Conservation (phyloP, 2,888 invertebrate genomes). For the Lysandra coridon region DNA sequence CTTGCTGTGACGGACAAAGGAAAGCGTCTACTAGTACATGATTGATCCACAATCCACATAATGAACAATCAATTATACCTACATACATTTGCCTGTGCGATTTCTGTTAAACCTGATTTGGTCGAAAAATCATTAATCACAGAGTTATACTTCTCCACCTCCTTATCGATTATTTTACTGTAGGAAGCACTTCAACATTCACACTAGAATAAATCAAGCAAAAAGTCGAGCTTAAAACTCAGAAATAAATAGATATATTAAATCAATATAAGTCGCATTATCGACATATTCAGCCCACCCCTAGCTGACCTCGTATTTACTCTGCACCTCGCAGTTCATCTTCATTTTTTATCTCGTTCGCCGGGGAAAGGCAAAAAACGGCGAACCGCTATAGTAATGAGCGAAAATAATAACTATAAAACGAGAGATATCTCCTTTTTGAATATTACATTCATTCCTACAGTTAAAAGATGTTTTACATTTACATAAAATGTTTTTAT, state of each 20-base stretch:
- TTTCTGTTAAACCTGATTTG: too few species aligned
- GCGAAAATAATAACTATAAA: constrained; percentile 67
- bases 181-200: too few species aligned
- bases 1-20: too few species aligned
- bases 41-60: too few species aligned
- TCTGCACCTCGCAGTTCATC: constrained; percentile 79
- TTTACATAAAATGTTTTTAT: constrained; percentile 38
- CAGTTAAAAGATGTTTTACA: constrained; percentile 25
- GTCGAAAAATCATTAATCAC: too few species aligned
- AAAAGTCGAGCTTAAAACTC: background rate
- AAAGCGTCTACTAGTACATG: too few species aligned
- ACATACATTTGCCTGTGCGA: too few species aligned
- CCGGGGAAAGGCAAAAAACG: constrained; percentile 74
- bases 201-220: too few species aligned
- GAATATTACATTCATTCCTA: constrained; percentile 45
- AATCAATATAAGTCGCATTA: background rate
- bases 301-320: constrained; percentile 74
- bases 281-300: constrained; percentile 42
- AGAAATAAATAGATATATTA: background rate
- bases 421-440: constrained; percentile 52
- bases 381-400: constrained; percentile 76
- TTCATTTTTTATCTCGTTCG: constrained; percentile 78
- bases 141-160: too few species aligned
- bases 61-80: too few species aligned
- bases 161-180: too few species aligned